Base-by-base conservation (phyloP, 2,888 invertebrate genomes). In the Embidobia sp. region DNA sequence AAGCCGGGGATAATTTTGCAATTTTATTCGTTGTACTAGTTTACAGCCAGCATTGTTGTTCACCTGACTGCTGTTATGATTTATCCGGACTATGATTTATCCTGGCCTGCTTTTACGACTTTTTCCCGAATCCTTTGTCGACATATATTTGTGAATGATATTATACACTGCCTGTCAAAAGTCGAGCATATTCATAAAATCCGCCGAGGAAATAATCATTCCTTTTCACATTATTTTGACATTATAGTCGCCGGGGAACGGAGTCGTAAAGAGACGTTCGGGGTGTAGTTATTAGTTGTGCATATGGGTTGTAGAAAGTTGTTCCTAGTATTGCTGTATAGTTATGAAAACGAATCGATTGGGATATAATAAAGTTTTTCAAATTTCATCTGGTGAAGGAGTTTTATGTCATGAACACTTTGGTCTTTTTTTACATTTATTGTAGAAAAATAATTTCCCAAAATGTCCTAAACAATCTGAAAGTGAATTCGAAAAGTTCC, bases 191-290 rank as follows among this genome's bases (percentile, higher is more conserved):
- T 37, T 55, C 57, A 67, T 57, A 67, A 57, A 67, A 57, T 67
- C 40, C 10, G 10, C 18, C 42, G 33, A 69, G 33, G 6, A 70
- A 53, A 63, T 70, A 49, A 70, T 70, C 37, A 70, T 70, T 37
- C 29, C 53, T 35, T 63, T 72, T 72, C 72, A 72, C 37, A 63
- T 72, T 72, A 72, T 72, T 72, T 72, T 72, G 72, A 72, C 72
- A 72, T 72, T 72, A 72, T 63, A 55, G 44, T 55, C 37, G 63
- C 8, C 16, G 7, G n/a, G 27, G 10, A 37, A 53, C 27, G 5
- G 26, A 55, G 51, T 59, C 59, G 51, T 69, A 69, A 69, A 69
- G 19, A n/a, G n/a, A 48, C 5, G 5, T 63, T 49, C 22, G 7
- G 13, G 29, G 3, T 51, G 35, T 15, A 64, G 11, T 26, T 1